Evolutionary conservation across 2,113 vertebrate species (phyloP), one percentile per base, ranked within the genome.

Genomic region (Peromyscus polionotus): DNA sequence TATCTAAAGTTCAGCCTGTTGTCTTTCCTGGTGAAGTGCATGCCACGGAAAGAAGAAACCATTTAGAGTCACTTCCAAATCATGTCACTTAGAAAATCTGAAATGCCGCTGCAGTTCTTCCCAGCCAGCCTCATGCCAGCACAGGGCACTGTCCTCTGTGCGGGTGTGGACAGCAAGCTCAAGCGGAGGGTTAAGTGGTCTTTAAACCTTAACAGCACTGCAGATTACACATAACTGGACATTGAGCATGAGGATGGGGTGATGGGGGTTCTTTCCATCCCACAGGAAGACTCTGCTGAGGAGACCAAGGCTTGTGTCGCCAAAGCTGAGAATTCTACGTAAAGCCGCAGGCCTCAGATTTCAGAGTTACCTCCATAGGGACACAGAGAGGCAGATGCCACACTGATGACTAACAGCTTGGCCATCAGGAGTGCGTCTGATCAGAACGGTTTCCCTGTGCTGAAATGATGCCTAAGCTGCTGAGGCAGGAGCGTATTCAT

Each of bases 121-220:
- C 4, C 0, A 39, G 33, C 4, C 0, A 39, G 33, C 57, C 33
- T 14, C 1, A 4, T 39, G 75, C 16, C 4, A 39, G n/a, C 48
- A 22, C 20, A 88, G 63, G 61, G 22, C 83, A 12, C 45, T 7
- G 67, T 65, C 45, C 48, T 51, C 28, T n/a, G 51, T 16, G 6
- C 0, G 5, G 57, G 31, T 61, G 12, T 39, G 13, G 7, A 22
- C 45, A n/a, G 76, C 51, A 86, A 54, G 22, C 9, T 68, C 28
- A 54, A 57, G 45, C 57, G 8, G 42, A 31, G 57, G 79, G 73
- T 63, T 39, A 22, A 63, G n/a, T 3, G 28, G 88, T 11, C 68
- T 59, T 42, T 65, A 68, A 2, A 36, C 65, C 72, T 28, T 42
- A 51, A 57, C 72, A 28, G 42, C 76, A 39, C 75, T 2, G 12